Evolutionary conservation across 2,113 vertebrate species (phyloP), one percentile per base, ranked within the genome.

Genomic region (Aphelocoma coerulescens): DNA sequence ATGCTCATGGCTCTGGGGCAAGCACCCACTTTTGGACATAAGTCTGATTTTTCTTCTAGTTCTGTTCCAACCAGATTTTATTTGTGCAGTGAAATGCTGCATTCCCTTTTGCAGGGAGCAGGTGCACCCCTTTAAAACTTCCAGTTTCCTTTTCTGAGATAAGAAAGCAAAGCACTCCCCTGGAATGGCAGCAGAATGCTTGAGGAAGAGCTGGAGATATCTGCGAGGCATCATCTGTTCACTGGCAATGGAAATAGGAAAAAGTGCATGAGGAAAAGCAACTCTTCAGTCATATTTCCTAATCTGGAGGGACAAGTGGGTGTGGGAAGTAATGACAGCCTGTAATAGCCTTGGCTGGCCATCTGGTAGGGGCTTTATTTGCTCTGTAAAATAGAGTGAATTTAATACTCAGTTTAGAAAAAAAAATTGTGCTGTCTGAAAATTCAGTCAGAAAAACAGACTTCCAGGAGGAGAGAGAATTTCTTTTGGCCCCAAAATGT

Each of bases 281-380:
- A 1, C 52, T 89, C 76, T 63, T 91, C 92, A 92, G 46, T 81
- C 52, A 3, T 35, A 74, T 91, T 92, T 90, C 86, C 93, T 92
- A 74, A 89, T 89, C 94, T 81, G 83, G 72, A 89, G 92, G 92
- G 92, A 95, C 86, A 89, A 72, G 68, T 91, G 94, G 91, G 91
- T 91, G 88, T 95, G 92, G 92, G 63, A 81, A 89, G 63, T 22
- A 84, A 81, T 63, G 92, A 77, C 91, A 95, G 76, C 33, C 59
- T 88, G 26, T 80, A 95, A 94, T 85, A 91, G 92, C 79, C 48
- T 71, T 86, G 91, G 91, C 83, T 66, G 26, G 89, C 96, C 94
- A 92, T 93, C 96, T 97, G 94, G 23, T 58, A 71, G 52, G 72
- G 73, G 10, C 28, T 91, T 92, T 63, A 91, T 93, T 86, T 86